Conservation (phyloP, 2,888 invertebrate species). For the Rhagium mordax region DNA sequence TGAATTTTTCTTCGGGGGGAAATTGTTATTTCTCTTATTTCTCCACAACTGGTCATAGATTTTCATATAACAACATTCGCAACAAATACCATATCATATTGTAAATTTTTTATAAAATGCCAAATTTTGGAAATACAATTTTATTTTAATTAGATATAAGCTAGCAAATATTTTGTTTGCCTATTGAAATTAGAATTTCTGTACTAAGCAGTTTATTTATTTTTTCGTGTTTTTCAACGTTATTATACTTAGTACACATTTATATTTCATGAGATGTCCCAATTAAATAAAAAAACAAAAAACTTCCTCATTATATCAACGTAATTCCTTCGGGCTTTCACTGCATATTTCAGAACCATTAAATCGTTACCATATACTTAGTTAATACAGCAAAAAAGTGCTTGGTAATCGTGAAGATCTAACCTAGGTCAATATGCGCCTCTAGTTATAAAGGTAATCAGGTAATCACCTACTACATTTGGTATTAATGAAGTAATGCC, state of each 20-base stretch:
- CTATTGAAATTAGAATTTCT: too few relatives aligned
- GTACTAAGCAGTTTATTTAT: too few relatives aligned
- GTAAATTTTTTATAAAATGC: too few relatives aligned
- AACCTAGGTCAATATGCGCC: background rate
- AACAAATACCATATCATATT: too few relatives aligned
- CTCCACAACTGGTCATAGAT: too few relatives aligned
- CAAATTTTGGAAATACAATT: too few relatives aligned
- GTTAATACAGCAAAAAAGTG: background rate
- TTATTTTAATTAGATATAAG: too few relatives aligned
- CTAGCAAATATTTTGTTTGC: too few relatives aligned
- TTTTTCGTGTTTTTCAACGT: too few relatives aligned
- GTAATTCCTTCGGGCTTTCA: conserved; percentile 5
- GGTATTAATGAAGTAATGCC: background rate
- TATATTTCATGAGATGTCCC: background rate
- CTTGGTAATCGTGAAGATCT: conserved; percentile 7
- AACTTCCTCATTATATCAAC: background rate
- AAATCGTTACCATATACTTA: background rate
- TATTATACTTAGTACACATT: background rate
- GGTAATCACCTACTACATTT: conserved; percentile 5
- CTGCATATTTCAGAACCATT: conserved; percentile 5
- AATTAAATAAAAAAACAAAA: background rate
- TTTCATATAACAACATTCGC: too few relatives aligned
- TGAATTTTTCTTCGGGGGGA: too few relatives aligned
- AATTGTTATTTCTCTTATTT: too few relatives aligned
- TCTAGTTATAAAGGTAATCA: background rate